Percentiles rank a stretch among this genome's conserved stretches.
Conservation (phyloP, 2,113 vertebrate species). For the Lycaon pictus region DNA sequence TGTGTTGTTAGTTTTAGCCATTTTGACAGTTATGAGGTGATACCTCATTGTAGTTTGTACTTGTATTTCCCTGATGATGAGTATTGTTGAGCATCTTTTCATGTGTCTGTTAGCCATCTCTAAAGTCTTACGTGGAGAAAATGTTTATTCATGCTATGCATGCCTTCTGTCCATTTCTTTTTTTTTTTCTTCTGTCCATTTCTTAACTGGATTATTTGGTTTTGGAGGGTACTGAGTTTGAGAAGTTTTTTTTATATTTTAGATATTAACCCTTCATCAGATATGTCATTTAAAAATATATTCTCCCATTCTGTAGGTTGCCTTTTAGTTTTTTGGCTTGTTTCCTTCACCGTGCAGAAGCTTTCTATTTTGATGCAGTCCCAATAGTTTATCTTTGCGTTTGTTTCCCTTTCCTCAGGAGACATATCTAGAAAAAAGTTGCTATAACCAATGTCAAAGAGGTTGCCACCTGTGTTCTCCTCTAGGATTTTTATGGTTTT, state of each 20-base stretch:
- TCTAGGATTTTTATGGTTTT: not conserved
- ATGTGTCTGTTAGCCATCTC: not conserved
- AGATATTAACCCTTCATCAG: not conserved
- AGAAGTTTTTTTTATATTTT: not conserved
- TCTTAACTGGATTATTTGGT: not conserved
- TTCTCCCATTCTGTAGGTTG: not conserved
- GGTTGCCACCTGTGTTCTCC: not conserved
- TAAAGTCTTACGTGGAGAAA: not conserved
- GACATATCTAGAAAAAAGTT: not conserved
- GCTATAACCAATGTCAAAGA: not conserved
- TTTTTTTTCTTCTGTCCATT: not conserved
- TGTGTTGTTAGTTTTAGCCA: not conserved
- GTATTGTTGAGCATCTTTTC: not conserved
- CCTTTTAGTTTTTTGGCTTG: not conserved
- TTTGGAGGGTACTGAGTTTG: not conserved
- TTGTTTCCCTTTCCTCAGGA: not conserved
- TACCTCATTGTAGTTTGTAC: not conserved
- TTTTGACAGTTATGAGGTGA: not conserved
- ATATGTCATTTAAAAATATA: not conserved
- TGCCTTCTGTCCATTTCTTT: not conserved
- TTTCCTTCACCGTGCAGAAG: not conserved
- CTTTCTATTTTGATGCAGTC: not conserved
- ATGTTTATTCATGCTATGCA: not conserved
- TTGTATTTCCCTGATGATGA: not conserved
- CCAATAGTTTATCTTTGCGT: not conserved